Percentiles rank a stretch among this genome's conserved stretches.
phyloP scores from a whole-genome alignment of 2,888 invertebrate species.

The Cecidostiba fungosa region DNA sequence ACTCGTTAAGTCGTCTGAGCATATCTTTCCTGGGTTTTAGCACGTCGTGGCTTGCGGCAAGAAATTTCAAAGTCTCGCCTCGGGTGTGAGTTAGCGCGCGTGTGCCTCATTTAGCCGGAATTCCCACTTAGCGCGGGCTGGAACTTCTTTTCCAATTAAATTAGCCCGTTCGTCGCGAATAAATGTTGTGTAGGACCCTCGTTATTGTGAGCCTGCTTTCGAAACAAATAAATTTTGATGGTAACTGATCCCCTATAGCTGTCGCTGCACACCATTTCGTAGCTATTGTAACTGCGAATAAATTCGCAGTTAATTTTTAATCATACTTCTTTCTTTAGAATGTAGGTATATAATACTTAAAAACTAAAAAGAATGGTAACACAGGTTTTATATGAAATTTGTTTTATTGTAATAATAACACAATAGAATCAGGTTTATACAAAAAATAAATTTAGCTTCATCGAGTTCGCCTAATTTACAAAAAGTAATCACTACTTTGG shows the following conservation, averaged over 20 bases:
- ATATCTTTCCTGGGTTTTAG: slow-evolving; percentile 2
- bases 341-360: too few relatives aligned
- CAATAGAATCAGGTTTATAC: not conserved
- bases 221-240: not conserved
- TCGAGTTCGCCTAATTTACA: not conserved
- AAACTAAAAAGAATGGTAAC: not conserved
- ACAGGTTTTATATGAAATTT: not conserved
- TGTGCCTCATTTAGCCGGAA: slow-evolving; percentile 2
- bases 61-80: slow-evolving; percentile 56
- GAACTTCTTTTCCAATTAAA: slow-evolving; percentile 28
- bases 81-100: slow-evolving; percentile 33
- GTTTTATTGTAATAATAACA: not conserved
- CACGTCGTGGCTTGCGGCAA: not conserved
- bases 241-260: not conserved
- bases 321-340: too few relatives aligned
- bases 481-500: not conserved
- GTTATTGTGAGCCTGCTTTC: not conserved
- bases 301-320: too few relatives aligned
- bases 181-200: not conserved
- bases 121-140: slow-evolving; percentile 5
- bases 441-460: slow-evolving; percentile 4
- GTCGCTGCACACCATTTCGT: not conserved
- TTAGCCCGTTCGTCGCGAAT: not conserved
- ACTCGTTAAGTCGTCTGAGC: slow-evolving; percentile 35
- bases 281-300: not conserved